A percentile compares a stretch with the other conserved stretches of the same genome.
These are phyloP conservation scores for Drosophila carrolli DNA, from an alignment of 1,140 invertebrate species.

Conservation along the genomic window DNA sequence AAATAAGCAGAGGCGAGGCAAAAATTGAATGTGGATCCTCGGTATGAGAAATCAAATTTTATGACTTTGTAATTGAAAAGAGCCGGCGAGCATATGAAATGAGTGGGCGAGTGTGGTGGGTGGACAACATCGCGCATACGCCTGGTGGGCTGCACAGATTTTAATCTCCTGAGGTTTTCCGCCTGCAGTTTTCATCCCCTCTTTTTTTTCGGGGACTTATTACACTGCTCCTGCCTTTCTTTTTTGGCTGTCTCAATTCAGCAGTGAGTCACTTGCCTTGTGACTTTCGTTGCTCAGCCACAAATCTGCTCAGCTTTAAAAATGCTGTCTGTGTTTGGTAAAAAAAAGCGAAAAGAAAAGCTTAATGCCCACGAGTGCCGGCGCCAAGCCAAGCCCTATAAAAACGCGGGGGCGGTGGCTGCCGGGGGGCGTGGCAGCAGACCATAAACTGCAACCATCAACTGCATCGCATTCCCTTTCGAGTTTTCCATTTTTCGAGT, in stretches of 20 bases:
- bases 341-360: slow-evolving; percentile 27
- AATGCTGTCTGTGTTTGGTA: slow-evolving; percentile 52
- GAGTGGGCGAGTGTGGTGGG: slow-evolving; percentile 1
- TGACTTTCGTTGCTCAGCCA: slow-evolving; percentile 57
- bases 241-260: slow-evolving; percentile 8
- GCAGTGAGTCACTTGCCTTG: slow-evolving; percentile 44
- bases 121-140: slow-evolving; percentile 44
- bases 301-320: slow-evolving; percentile 64
- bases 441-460: slow-evolving; percentile 71
- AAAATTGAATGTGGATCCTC: slow-evolving; percentile 64
- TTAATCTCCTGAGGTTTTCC: slow-evolving; percentile 20
- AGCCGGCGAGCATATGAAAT: slow-evolving; percentile 57
- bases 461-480: slow-evolving; percentile 61
- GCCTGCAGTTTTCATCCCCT: neutral
- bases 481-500: slow-evolving; percentile 10
- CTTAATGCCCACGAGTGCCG: slow-evolving; percentile 55
- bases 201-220: slow-evolving; percentile 22
- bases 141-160: slow-evolving; percentile 27
- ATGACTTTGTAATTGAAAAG: slow-evolving; percentile 81
- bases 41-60: slow-evolving; percentile 77
- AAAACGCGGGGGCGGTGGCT: slow-evolving; percentile 9
- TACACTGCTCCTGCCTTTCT: neutral
- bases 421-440: slow-evolving; percentile 36
- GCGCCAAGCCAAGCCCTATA: slow-evolving; percentile 26
- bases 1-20: slow-evolving; percentile 58